Conservation (phyloP, 2,113 vertebrate genomes). For the Indri indri region DNA sequence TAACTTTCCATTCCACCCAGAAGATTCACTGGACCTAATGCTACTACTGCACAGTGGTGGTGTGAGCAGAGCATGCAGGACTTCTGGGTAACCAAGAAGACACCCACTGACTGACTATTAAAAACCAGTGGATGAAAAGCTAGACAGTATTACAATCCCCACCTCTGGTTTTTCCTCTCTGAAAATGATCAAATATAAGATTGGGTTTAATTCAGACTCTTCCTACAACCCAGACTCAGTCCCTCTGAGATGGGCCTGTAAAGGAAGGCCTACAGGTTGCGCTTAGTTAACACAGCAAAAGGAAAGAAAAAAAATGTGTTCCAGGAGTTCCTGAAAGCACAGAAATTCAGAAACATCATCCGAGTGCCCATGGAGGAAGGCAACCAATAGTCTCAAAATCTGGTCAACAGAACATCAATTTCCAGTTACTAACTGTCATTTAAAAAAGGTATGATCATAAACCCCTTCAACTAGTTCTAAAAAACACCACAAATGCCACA, state of each 20-base stretch:
- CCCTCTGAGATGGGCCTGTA: neutral
- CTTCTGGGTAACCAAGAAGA: neutral
- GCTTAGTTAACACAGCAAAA: neutral
- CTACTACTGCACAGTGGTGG: neutral
- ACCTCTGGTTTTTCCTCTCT: neutral
- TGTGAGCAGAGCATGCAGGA: neutral
- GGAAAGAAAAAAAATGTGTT: neutral
- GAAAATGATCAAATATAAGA: neutral
- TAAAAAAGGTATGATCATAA: neutral
- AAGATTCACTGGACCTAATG: neutral
- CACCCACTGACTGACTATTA: neutral
- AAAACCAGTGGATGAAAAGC: neutral
- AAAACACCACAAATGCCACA: neutral
- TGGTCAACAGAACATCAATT: neutral
- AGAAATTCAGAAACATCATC: neutral
- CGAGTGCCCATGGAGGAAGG: neutral
- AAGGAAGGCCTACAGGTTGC: neutral
- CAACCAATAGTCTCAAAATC: neutral
- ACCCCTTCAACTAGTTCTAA: neutral
- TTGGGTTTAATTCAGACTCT: neutral
- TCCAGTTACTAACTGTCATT: neutral
- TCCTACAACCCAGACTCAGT: neutral
- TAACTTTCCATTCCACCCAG: neutral
- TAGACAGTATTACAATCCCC: neutral
- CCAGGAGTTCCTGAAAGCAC: neutral